Evolutionary conservation across 1,140 invertebrate genomes (phyloP).

Genomic region (Maconellicoccus hirsutus): DNA sequence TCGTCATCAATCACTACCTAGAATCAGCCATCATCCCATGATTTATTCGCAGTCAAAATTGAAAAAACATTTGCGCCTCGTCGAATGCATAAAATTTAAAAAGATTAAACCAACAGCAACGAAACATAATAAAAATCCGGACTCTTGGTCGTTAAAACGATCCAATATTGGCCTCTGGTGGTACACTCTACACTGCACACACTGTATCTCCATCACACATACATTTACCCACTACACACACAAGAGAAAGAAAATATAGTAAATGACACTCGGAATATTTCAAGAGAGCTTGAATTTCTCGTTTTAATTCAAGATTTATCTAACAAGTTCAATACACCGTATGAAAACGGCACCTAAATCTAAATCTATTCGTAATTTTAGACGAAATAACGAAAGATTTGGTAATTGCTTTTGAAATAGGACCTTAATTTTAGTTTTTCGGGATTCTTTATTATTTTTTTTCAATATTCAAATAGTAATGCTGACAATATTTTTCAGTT

Average conservation of each 20-base stretch:
- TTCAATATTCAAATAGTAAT: too few relatives aligned
- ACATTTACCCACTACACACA: not conserved
- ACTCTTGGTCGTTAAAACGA: not conserved
- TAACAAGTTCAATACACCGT: conserved; percentile 21
- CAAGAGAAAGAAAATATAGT: conserved; percentile 10
- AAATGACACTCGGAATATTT: conserved; percentile 14
- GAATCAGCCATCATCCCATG: too few relatives aligned
- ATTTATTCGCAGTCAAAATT: too few relatives aligned
- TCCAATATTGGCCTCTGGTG: conserved; percentile 16
- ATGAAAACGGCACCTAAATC: not conserved
- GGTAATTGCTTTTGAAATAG: not conserved
- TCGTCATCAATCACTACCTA: too few relatives aligned
- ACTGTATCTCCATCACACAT: not conserved
- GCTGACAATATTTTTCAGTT: too few relatives aligned
- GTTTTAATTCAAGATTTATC: conserved; percentile 19
- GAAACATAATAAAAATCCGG: too few relatives aligned
- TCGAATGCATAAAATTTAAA: too few relatives aligned
- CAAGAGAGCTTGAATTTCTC: conserved; percentile 18
- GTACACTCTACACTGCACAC: not conserved
- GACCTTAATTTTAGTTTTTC: too few relatives aligned
- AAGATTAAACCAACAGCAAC: too few relatives aligned
- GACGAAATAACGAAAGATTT: not conserved
- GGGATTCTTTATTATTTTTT: too few relatives aligned
- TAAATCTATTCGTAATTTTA: not conserved
- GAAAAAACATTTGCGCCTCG: too few relatives aligned